Base-by-base conservation (phyloP, 2,888 invertebrate genomes). In the Bellardia bayeri region DNA sequence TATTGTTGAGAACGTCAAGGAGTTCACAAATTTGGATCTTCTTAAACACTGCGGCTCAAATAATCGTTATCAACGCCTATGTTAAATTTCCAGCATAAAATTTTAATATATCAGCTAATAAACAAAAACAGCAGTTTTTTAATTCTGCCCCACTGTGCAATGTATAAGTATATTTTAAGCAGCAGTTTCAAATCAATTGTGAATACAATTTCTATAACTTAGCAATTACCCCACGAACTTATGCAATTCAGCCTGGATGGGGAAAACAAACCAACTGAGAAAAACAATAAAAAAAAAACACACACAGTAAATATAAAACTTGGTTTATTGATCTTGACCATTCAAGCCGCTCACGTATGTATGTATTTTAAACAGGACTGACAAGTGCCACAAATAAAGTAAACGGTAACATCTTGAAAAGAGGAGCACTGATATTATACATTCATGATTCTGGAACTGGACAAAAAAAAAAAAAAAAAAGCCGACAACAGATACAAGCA, bases 311-410 rank as follows among this genome's bases (percentile, higher is more conserved):
- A 23, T 0, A 23, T 45, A 76, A 76, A 71, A 81, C 66, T 82
- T 74, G 49, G 69, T 87, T 85, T 82, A 82, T 85, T 85, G 87
- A 87, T 85, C 85, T 87, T 87, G 79, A 75, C 78, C 78, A 84
- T 81, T 78, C 40, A 7, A 80, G 80, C 80, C 82, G 84, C 78
- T 61, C 78, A 82, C 61, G 42, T 58, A 76, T 79, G 74, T 69
- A 23, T 54, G n/a, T n/a, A 30, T 82, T 82, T 85, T 71, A 85
- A 87, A 85, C 85, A 85, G 87, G 85, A 87, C 87, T 87, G 87
- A 85, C 87, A 87, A 87, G 85, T 87, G 87, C 85, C 78, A 85
- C 85, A 85, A 82, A 87, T 85, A 84, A 87, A 85, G 69, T 64
- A 85, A 85, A 87, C 82, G 79, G 85, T 85, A 85, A 87, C 87